Base-by-base conservation (phyloP, 2,888 invertebrate species). In the Drosophila yooni region DNA sequence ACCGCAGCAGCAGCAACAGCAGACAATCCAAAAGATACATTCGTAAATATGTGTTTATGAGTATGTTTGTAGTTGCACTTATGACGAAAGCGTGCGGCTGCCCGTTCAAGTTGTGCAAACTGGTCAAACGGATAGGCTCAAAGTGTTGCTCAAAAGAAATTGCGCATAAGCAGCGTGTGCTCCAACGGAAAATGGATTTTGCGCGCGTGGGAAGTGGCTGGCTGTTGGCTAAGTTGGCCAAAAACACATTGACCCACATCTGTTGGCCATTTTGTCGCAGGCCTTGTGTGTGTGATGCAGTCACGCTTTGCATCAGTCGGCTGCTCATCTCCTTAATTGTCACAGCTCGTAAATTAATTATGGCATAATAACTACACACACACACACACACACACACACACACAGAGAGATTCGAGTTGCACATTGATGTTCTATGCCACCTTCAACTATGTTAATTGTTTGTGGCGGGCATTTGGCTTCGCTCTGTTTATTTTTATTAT, bases 271-370 rank as follows among this genome's bases (percentile, higher is more conserved):
- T 53, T 74, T 65, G 60, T 54, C 68, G 72, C 63, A 62, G 81
- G 68, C 83, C 89, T 89, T 79, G 90, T 71, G 63, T 62, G 64
- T 68, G 72, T 69, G 46, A 25, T 70, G 59, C 71, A 76, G 87
- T 83, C 88, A 82, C 82, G 89, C 89, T 75, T 74, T 63, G 65
- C 68, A 68, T 63, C 85, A 61, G 60, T 51, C 65, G 38, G 38
- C 56, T 38, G 85, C 79, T 69, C 70, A 88, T 85, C 82, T 90
- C 74, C 79, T 80, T 89, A 87, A 90, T 82, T 88, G 88, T 89
- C 88, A 90, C 88, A 89, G 89, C 85, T 90, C 75, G 88, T 89
- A 88, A 88, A 90, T 88, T 88, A 88, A 90, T 90, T 89, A 90
- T 87, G 91, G 76, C 89, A 88, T 82, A 90, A 89, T 83, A 84